Base-by-base conservation (phyloP, 2,113 vertebrate species). In the Fulmarus glacialis region DNA sequence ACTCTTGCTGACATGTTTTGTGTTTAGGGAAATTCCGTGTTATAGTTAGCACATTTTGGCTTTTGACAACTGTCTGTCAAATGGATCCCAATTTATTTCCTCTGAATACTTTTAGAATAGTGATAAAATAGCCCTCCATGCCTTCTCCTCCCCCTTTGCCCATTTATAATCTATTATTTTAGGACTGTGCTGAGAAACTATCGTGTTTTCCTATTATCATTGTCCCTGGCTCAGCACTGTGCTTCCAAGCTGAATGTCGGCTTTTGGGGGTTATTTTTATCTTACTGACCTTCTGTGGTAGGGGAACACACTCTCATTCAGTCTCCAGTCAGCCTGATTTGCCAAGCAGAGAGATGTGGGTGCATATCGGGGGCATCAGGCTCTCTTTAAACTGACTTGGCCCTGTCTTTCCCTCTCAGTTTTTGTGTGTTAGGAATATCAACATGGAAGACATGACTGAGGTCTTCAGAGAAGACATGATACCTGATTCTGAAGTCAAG, bases 151-250 rank as follows among this genome's bases (percentile, higher is more conserved):
- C 87, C 56, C 20, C 56, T 87, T 91, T 91, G 45, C 71, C 74
- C 82, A 80, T 82, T 97, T 94, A 82, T 90, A 90, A 91, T 89
- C 66, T 75, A 85, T 95, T 90, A 93, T 96, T 97, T 93, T 91
- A 85, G 87, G 70, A 21, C 62, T 90, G 48, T 55, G 93, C 42
- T 82, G 74, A 88, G 62, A n/a, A 93, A 64, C 89, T 93, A 87
- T 94, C 95, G 84, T 96, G 53, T 87, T 91, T 90, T 85, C 38
- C 66, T 80, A 16, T 93, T 90, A 73, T 93, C 79, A 29, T 60
- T 94, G 89, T 94, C 58, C 84, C 93, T 96, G 94, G 91, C 94
- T 97, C 91, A 94, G 95, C 96, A 91, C 70, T 92, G 47, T 91
- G 64, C 70, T 89, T 89, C 83, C 74, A 96, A 59, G 71, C 89